Conservation (phyloP, 53 echinoderm and acorn worm genomes). For the Holothuria leucospilota region DNA sequence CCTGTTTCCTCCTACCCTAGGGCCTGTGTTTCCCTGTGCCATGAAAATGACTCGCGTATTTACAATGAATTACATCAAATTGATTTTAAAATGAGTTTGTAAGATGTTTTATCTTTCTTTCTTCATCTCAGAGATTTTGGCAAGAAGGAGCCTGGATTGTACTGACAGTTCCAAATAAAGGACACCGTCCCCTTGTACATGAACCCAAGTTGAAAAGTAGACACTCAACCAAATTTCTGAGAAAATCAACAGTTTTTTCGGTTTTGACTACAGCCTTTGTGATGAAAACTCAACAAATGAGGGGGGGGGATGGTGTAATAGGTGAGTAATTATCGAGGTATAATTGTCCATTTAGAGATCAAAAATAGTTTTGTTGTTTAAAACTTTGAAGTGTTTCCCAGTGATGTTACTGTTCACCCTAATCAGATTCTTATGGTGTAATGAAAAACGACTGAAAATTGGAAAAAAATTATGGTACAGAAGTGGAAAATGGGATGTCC, state of each 20-base stretch:
- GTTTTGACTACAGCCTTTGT: conserved; percentile 96
- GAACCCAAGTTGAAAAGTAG: conserved; percentile 98
- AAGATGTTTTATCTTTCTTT: background rate
- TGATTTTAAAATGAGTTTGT: too few relatives aligned
- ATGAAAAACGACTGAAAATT: too few relatives aligned
- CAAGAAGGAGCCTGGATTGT: conserved; percentile 95
- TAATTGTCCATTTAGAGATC: background rate
- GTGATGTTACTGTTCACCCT: background rate
- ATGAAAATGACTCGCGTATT: too few relatives aligned
- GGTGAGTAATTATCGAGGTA: conserved; percentile 61
- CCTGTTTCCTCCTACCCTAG: too few relatives aligned
- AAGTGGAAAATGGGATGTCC: too few relatives aligned
- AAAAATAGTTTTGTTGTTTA: background rate
- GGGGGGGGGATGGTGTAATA: conserved; percentile 97
- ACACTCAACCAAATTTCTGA: conserved; percentile 94
- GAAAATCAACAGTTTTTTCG: conserved; percentile 95
- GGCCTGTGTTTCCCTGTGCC: too few relatives aligned
- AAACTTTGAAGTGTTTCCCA: background rate
- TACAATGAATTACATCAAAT: too few relatives aligned
- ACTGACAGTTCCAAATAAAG: conserved; percentile 87
- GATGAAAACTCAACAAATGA: conserved; percentile 96
- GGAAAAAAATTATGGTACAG: too few relatives aligned
- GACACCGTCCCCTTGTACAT: conserved; percentile 86
- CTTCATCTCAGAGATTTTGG: conserved; percentile 65
- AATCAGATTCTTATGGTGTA: too few relatives aligned